A percentile compares a stretch with the other conserved stretches of the same genome.
These are phyloP conservation scores for Drosophila pectinifera DNA, from an alignment of 1,140 invertebrate genomes.

Conservation along the genomic window DNA sequence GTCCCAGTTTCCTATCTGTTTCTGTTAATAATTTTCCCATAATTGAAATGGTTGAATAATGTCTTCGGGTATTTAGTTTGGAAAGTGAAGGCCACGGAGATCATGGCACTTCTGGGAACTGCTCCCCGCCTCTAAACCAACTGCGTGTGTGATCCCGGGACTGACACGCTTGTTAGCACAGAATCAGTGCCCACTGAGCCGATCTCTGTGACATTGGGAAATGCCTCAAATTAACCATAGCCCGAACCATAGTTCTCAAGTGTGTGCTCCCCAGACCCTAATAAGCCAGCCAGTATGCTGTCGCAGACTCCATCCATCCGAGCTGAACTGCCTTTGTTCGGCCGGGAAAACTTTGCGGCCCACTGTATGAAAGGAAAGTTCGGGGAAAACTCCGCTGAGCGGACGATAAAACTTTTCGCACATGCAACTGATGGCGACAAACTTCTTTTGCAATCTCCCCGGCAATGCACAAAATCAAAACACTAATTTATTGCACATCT, in stretches of 20 bases:
- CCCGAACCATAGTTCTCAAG: constrained; percentile 65
- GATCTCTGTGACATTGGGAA: constrained; percentile 45
- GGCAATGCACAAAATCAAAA: constrained; percentile 78
- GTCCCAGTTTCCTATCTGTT: no score
- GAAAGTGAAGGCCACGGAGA: background rate
- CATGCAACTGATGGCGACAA: constrained; percentile 73
- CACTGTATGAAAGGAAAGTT: constrained; percentile 72
- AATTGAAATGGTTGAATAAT: no score
- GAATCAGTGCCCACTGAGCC: constrained; percentile 9
- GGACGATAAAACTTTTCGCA: constrained; percentile 73
- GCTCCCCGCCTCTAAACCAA: background rate
- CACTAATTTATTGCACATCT: constrained; percentile 81
- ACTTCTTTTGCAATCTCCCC: constrained; percentile 40
- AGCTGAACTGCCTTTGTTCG: constrained; percentile 49
- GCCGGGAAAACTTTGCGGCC: constrained; percentile 45
- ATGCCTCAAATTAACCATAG: constrained; percentile 62
- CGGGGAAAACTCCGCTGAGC: constrained; percentile 32
- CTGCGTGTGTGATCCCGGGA: constrained; percentile 63
- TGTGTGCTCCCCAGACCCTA: constrained; percentile 54
- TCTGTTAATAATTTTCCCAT: no score
- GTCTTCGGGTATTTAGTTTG: no score
- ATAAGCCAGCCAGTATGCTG: constrained; percentile 59
- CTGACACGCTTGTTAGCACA: constrained; percentile 61
- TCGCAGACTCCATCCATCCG: constrained; percentile 46
- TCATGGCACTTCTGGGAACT: background rate